Conservation (phyloP, 2,888 invertebrate genomes). For the Ernsta delagoae region DNA sequence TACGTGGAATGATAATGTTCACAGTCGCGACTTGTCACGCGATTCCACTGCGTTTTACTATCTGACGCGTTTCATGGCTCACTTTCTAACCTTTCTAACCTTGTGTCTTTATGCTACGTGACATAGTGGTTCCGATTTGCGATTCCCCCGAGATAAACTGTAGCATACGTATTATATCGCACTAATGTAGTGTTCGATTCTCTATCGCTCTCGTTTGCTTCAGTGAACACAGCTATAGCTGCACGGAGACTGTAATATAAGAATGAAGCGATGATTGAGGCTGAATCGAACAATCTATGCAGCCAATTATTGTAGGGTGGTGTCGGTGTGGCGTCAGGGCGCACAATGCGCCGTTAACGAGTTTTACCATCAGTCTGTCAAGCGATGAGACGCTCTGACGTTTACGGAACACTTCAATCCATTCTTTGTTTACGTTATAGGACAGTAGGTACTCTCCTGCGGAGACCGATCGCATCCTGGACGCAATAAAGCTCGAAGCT, state of each 20-base stretch:
- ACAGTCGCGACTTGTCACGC: conserved; percentile 65
- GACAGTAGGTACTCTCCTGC: conserved; percentile 58
- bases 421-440: conserved; percentile 68
- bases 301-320: too few relatives aligned
- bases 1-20: conserved; percentile 81
- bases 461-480: conserved; percentile 69
- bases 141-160: conserved; percentile 26
- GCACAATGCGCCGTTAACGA: too few relatives aligned
- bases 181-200: too few relatives aligned
- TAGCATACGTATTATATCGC: conserved; percentile 52
- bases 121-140: conserved; percentile 31
- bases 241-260: too few relatives aligned
- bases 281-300: too few relatives aligned
- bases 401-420: conserved; percentile 71
- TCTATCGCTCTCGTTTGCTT: too few relatives aligned
- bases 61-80: conserved; percentile 56
- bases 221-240: too few relatives aligned
- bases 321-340: too few relatives aligned
- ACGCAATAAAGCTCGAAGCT: conserved; percentile 78
- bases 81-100: conserved; percentile 63
- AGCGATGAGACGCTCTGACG: conserved; percentile 45
- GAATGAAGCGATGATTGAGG: too few relatives aligned
- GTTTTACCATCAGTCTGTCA: conserved; percentile 54
- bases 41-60: conserved; percentile 56
- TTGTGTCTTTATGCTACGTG: conserved; percentile 60